Conservation (phyloP, 1,140 invertebrate genomes). For the Leptopilina boulardi region DNA sequence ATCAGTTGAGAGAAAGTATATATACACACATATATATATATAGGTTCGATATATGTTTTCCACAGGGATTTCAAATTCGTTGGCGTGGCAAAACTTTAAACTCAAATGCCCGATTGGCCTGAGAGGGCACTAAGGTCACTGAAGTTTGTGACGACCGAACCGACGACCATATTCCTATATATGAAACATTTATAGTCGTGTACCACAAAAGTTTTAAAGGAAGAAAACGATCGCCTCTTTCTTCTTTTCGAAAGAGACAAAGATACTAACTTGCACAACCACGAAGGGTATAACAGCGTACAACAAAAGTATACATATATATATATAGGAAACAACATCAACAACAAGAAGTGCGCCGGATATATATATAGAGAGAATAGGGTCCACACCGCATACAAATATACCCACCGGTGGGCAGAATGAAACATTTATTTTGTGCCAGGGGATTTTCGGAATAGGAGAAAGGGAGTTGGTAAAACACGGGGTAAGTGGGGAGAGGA, state of each 20-base stretch:
- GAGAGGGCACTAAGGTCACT: constrained; percentile 44
- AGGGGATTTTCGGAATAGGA: constrained; percentile 71
- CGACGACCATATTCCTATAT: constrained; percentile 48
- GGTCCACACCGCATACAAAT: constrained; percentile 68
- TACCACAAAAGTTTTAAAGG: constrained; percentile 60
- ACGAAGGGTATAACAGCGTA: constrained; percentile 54
- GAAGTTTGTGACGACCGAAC: constrained; percentile 51
- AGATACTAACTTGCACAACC: constrained; percentile 37
- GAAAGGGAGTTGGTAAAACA: constrained; percentile 53
- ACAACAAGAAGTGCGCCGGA: constrained; percentile 36
- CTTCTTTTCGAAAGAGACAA: constrained; percentile 51
- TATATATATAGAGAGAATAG: constrained; percentile 42
- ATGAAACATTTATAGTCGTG: constrained; percentile 66
- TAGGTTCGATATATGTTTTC: constrained; percentile 36
- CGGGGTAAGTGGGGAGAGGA: constrained; percentile 37
- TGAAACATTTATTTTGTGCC: constrained; percentile 74
- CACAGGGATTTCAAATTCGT: constrained; percentile 43
- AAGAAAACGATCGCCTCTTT: constrained; percentile 59
- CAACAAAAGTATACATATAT: constrained; percentile 35
- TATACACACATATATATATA: too few relatives aligned
- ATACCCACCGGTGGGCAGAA: constrained; percentile 55
- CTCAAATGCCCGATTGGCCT: constrained; percentile 48
- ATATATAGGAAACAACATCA: constrained; percentile 1
- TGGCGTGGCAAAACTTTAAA: constrained; percentile 54
- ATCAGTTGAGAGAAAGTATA: constrained; percentile 8